Base-by-base conservation (phyloP, 2,888 invertebrate genomes). In the Achlya flavicornis region DNA sequence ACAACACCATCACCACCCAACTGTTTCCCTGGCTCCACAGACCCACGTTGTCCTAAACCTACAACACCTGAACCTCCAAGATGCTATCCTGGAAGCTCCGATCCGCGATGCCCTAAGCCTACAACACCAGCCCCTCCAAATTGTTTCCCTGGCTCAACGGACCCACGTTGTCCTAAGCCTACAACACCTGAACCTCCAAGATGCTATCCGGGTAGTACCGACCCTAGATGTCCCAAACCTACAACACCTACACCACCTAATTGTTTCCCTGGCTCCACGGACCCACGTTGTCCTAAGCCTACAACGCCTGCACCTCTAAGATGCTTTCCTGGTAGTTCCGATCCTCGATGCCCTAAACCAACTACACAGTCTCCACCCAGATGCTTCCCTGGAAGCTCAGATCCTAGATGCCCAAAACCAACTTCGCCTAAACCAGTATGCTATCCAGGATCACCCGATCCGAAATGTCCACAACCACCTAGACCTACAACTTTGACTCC, bases 391-490 rank as follows among this genome's bases (percentile, higher is more conserved):
- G 86, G 81, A 1, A 78, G 75, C 16, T 76, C 61, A 4, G 83
- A 86, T 64, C 79, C 80, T 1, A 64, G 80, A 57, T 83, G 81
- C 61, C 79, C 77, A 0, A 62, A 62, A 64, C 74, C 79, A 11
- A 77, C 79, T 14, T 69, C 73, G 16, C 71, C 72, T 12, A 61
- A 68, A 41, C 69, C 68, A 57, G 71, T 70, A 14, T 81, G 85
- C 43, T 79, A 75, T 63, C 89, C 89, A 35, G 88, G 88, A 57
- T 84, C 83, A 1, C 77, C 77, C 7, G 88, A 91, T 71, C 86
- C 86, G 0, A 77, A 78, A 16, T 91, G 90, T 66, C 77, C 76
- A 4, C 73, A 76, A 64, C 71, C 74, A 26, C 59, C 71, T 4
- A 65, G 65, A 46, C 82, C 71, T 3, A 75, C 79, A 0, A 78